Conservation (phyloP, 2,888 invertebrate genomes). For the Drepanosiphum platanoidis region DNA sequence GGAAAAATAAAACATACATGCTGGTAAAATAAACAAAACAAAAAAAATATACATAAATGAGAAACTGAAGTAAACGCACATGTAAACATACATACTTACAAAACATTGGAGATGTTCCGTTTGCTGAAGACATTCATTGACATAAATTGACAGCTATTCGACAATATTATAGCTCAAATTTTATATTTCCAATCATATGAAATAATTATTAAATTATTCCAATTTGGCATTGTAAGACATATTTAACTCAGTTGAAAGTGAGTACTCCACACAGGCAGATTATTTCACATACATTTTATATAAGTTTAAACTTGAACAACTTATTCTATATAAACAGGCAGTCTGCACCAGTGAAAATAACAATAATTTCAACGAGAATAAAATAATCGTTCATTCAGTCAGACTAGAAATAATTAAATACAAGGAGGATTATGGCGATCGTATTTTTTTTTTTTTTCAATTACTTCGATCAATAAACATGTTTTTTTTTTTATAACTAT, state of each 20-base stretch:
- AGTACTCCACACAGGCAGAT: conserved; percentile 44
- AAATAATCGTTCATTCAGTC: conserved; percentile 47
- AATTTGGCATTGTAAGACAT: conserved; percentile 29
- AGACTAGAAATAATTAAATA: conserved; percentile 47
- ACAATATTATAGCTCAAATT: conserved; percentile 44
- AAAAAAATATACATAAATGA: conserved; percentile 42
- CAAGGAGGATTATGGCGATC: conserved; percentile 52
- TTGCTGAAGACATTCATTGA: conserved; percentile 53
- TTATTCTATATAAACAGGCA: conserved; percentile 10
- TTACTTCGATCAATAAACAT: conserved; percentile 23
- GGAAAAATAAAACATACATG: conserved; percentile 49
- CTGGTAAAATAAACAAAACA: conserved; percentile 46
- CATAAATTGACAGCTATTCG: conserved; percentile 52
- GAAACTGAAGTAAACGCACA: conserved; percentile 29
- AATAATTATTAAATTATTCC: conserved; percentile 40
- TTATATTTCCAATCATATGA: conserved; percentile 4
- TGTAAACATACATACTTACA: conserved; percentile 60
- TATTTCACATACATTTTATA: conserved; percentile 20
- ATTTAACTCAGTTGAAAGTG: conserved; percentile 33
- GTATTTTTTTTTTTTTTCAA: conserved; percentile 21
- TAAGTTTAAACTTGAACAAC: not conserved
- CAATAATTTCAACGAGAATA: not conserved
- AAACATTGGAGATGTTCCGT: conserved; percentile 59
- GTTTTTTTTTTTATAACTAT: not conserved
- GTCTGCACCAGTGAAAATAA: conserved; percentile 15